These are phyloP conservation scores for Python bivittatus DNA, from an alignment of 2,113 vertebrate species.

Conservation along the genomic window DNA sequence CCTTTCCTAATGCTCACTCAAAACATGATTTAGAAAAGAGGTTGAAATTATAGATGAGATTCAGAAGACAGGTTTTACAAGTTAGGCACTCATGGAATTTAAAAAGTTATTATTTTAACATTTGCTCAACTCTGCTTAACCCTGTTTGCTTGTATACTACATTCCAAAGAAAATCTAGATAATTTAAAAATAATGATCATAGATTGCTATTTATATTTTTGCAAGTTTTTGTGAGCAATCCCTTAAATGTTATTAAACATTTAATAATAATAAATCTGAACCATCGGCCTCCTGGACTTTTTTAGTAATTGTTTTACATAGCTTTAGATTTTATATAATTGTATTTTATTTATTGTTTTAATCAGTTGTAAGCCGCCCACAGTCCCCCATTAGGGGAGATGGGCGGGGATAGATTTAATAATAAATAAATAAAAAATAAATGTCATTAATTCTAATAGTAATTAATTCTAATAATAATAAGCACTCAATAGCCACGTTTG, in stretches of 20 bases:
- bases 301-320: too few relatives aligned
- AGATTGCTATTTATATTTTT: neutral
- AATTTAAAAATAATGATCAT: constrained; percentile 1
- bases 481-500: constrained; percentile 2
- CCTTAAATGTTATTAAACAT: constrained; percentile 30
- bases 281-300: too few relatives aligned
- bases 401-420: too few relatives aligned
- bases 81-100: neutral
- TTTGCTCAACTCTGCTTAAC: neutral
- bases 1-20: constrained; percentile 40
- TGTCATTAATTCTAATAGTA: constrained; percentile 27
- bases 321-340: too few relatives aligned
- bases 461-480: constrained; percentile 20
- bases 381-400: too few relatives aligned
- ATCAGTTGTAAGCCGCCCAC: too few relatives aligned
- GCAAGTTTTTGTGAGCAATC: constrained; percentile 8
- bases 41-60: neutral
- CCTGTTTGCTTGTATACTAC: neutral
- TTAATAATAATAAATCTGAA: too few relatives aligned
- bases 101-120: neutral
- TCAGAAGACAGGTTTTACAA: neutral
- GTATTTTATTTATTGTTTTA: too few relatives aligned
- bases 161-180: neutral
- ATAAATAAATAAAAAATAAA: too few relatives aligned
- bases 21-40: constrained; percentile 49